A percentile compares a stretch with the other conserved stretches of the same genome.
These are phyloP conservation scores for Psilopsiagon aymara DNA, from an alignment of 2,113 vertebrate genomes.

Conservation along the genomic window DNA sequence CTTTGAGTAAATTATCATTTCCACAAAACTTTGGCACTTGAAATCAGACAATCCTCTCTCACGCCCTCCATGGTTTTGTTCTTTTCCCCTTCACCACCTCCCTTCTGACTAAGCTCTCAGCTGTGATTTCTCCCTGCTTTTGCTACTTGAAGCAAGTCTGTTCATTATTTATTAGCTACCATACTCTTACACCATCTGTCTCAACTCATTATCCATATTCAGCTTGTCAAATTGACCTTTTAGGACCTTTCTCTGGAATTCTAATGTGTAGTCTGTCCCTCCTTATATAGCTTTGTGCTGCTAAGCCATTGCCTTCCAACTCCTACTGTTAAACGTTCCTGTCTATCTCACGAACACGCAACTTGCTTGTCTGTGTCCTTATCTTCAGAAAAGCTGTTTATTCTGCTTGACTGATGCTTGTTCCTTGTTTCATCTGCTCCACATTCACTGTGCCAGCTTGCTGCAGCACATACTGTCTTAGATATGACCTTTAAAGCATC, in stretches of 20 bases:
- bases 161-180: constrained; percentile 64
- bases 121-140: not conserved
- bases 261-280: constrained; percentile 25
- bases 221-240: constrained; percentile 66
- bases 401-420: constrained; percentile 27
- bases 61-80: constrained; percentile 10
- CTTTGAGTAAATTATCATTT: not conserved
- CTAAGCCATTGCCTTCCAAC: not conserved
- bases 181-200: constrained; percentile 57
- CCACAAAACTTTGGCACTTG: not conserved
- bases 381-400: constrained; percentile 35
- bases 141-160: constrained; percentile 46
- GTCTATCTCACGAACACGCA: not conserved
- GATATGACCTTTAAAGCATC: constrained; percentile 42
- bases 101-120: constrained; percentile 14
- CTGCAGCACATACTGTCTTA: constrained; percentile 5
- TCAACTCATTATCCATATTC: constrained; percentile 54
- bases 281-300: constrained; percentile 28
- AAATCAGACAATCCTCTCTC: not conserved
- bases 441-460: constrained; percentile 8
- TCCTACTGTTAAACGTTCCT: constrained; percentile 5
- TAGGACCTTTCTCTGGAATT: constrained; percentile 37
- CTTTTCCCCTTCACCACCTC: constrained; percentile 45
- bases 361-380: not conserved
- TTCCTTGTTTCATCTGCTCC: constrained; percentile 30